These are phyloP conservation scores for Platichthys flesus DNA, from an alignment of 2,113 vertebrate genomes.

Conservation along the genomic window DNA sequence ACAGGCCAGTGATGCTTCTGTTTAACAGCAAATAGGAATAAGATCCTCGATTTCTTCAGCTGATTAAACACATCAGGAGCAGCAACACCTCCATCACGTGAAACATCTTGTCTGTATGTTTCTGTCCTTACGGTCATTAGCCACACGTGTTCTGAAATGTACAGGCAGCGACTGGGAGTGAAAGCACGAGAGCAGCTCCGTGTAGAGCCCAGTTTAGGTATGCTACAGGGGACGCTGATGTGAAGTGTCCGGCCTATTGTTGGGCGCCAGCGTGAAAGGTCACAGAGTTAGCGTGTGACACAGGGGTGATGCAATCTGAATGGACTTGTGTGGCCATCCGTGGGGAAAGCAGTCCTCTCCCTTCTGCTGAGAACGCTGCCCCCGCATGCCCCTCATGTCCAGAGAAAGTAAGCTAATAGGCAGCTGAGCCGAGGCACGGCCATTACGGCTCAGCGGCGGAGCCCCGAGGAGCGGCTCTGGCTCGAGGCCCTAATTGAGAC, in stretches of 20 bases:
- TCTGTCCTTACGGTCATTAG: slow-evolving; percentile 15
- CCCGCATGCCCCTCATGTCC: slow-evolving; percentile 53
- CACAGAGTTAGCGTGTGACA: slow-evolving; percentile 66
- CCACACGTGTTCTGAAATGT: slow-evolving; percentile 14
- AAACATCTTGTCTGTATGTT: background rate
- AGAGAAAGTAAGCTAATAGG: slow-evolving; percentile 70
- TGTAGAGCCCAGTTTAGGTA: slow-evolving; percentile 25
- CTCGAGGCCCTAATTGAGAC: slow-evolving; percentile 72
- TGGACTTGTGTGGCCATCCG: slow-evolving; percentile 64
- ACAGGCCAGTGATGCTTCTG: slow-evolving; percentile 12
- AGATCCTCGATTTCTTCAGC: slow-evolving; percentile 24
- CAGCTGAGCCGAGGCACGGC: slow-evolving; percentile 62
- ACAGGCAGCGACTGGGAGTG: slow-evolving; percentile 16
- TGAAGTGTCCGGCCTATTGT: slow-evolving; percentile 67
- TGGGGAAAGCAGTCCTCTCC: slow-evolving; percentile 58
- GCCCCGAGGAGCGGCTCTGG: slow-evolving; percentile 55
- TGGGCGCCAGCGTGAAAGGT: slow-evolving; percentile 69
- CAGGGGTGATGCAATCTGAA: slow-evolving; percentile 68
- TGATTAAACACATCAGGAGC: slow-evolving; percentile 26
- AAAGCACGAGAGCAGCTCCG: slow-evolving; percentile 21
- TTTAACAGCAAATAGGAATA: slow-evolving; percentile 16
- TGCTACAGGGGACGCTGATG: slow-evolving; percentile 46
- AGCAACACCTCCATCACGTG: background rate
- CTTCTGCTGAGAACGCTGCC: slow-evolving; percentile 58
- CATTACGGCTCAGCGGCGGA: slow-evolving; percentile 66